Conservation (phyloP, 2,797 vertebrate genomes). For the Hephaestus fuliginosus region DNA sequence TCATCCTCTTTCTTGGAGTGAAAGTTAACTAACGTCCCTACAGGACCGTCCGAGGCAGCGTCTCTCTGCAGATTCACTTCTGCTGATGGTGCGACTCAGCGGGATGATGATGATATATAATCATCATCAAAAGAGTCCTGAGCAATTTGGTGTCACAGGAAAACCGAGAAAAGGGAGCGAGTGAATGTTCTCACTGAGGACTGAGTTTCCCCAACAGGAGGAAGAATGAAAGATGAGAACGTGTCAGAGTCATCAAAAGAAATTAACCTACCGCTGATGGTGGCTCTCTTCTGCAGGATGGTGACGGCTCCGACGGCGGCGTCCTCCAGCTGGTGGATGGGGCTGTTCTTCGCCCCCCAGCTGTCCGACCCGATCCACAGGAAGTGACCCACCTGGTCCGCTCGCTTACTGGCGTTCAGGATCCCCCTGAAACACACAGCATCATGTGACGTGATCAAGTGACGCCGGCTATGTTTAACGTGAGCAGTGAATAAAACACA, state of each 20-base stretch:
- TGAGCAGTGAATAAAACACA: too few relatives aligned
- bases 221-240: too few relatives aligned
- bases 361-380: slow-evolving; percentile 97
- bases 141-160: slow-evolving; percentile 11
- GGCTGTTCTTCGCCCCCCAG: slow-evolving; percentile 95
- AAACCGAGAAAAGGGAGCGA: not conserved
- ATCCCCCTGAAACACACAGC: slow-evolving; percentile 87
- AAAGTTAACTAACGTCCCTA: not conserved
- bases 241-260: not conserved
- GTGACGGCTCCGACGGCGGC: slow-evolving; percentile 94
- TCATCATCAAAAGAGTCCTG: slow-evolving; percentile 18
- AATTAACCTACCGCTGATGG: slow-evolving; percentile 88
- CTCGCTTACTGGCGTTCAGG: slow-evolving; percentile 93
- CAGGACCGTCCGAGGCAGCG: not conserved
- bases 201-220: slow-evolving; percentile 5
- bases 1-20: not conserved
- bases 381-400: slow-evolving; percentile 93
- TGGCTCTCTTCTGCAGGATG: slow-evolving; percentile 94
- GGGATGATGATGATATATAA: slow-evolving; percentile 16
- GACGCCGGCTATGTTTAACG: too few relatives aligned
- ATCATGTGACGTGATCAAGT: not conserved
- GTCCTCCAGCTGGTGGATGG: slow-evolving; percentile 92
- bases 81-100: slow-evolving; percentile 9
- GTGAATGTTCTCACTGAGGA: slow-evolving; percentile 7
- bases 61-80: not conserved